Conservation (phyloP, 1,140 invertebrate genomes). For the Galleria mellonella region DNA sequence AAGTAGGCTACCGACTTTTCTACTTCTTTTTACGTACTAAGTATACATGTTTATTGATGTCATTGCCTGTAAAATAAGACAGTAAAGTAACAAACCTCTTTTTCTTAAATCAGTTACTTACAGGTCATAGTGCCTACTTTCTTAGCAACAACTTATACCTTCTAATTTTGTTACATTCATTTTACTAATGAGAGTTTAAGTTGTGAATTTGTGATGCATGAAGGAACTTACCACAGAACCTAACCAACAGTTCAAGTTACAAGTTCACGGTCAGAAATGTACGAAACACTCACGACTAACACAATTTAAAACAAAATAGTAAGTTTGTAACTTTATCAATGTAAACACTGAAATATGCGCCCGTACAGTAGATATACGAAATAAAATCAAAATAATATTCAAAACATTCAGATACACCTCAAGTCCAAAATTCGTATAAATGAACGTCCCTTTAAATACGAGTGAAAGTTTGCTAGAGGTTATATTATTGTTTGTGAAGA, state of each 20-base stretch:
- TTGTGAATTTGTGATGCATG: neutral
- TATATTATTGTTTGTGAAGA: constrained; percentile 38
- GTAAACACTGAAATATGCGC: constrained; percentile 26
- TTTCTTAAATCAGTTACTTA: no score
- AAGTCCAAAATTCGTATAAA: constrained; percentile 1
- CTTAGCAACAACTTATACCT: no score
- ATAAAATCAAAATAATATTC: constrained; percentile 3
- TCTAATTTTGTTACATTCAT: no score
- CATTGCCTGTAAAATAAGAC: no score
- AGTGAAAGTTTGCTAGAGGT: constrained; percentile 41
- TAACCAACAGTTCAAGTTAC: constrained; percentile 28
- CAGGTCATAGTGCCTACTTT: no score
- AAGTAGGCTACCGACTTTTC: no score
- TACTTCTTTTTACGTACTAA: no score
- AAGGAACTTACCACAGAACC: constrained; percentile 25
- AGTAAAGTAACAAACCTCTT: no score
- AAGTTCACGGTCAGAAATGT: constrained; percentile 47
- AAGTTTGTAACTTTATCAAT: constrained; percentile 52
- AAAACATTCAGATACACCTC: constrained; percentile 4
- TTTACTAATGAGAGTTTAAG: no score
- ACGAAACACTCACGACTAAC: constrained; percentile 30
- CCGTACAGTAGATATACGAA: neutral
- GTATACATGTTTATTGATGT: no score
- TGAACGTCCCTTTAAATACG: neutral
- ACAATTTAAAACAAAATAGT: constrained; percentile 38